A percentile compares a stretch with the other conserved stretches of the same genome.
These are phyloP conservation scores for Agrilus biguttatus DNA, from an alignment of 2,888 invertebrate genomes.

Conservation along the genomic window DNA sequence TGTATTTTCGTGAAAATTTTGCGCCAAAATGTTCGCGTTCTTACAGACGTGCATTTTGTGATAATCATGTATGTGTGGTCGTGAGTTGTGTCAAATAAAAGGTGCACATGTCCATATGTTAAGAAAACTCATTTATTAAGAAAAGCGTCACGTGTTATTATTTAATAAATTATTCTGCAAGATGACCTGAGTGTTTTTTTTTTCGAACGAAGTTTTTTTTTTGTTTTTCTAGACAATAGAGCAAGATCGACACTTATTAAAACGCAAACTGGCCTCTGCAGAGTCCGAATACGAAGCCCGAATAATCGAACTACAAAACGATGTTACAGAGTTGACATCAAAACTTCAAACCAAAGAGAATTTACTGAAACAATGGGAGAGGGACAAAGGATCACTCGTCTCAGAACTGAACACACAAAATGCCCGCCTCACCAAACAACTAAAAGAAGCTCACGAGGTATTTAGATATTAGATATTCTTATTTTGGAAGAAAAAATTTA, in stretches of 20 bases:
- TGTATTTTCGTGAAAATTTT: too few species aligned
- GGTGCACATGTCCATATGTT: too few species aligned
- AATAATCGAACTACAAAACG: slow-evolving; percentile 76
- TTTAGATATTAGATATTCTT: slow-evolving; percentile 36
- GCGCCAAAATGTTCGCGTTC: too few species aligned
- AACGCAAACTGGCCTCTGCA: slow-evolving; percentile 70
- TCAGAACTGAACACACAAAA: slow-evolving; percentile 80
- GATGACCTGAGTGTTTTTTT: too few species aligned
- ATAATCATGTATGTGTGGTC: too few species aligned
- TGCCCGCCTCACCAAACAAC: slow-evolving; percentile 56
- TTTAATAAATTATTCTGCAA: too few species aligned
- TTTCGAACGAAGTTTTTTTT: too few species aligned
- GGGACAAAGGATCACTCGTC: slow-evolving; percentile 69
- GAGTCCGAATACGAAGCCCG: slow-evolving; percentile 82
- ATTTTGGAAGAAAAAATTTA: too few species aligned
- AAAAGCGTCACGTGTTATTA: too few species aligned
- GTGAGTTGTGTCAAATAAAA: too few species aligned
- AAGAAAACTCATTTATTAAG: too few species aligned
- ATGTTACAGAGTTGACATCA: slow-evolving; percentile 64
- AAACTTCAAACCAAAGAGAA: slow-evolving; percentile 55
- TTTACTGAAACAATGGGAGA: slow-evolving; percentile 50
- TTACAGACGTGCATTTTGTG: too few species aligned
- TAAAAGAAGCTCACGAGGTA: slow-evolving; percentile 62
- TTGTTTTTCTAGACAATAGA: slow-evolving; percentile 63
- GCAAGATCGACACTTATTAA: slow-evolving; percentile 81